Conservation (phyloP, 2,888 invertebrate genomes). For the Anthophora plumipes region DNA sequence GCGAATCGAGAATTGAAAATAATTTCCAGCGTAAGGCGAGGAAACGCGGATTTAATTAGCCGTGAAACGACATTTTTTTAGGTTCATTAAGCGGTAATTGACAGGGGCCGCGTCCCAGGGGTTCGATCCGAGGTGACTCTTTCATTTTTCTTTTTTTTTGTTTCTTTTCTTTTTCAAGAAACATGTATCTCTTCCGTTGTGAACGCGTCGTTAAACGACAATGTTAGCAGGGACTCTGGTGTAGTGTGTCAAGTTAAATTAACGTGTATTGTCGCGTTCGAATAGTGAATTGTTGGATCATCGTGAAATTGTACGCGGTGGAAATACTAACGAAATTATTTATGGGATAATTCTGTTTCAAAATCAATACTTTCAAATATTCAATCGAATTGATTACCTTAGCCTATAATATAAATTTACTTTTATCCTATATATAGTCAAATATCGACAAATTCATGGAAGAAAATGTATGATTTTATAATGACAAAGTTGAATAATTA, state of each 20-base stretch:
- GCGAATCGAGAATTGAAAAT: slow-evolving; percentile 46
- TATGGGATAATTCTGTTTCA: too few species aligned
- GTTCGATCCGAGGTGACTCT: not conserved
- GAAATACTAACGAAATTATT: too few species aligned
- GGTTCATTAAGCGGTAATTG: slow-evolving; percentile 43
- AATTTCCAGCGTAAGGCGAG: slow-evolving; percentile 25
- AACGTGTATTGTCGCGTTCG: too few species aligned
- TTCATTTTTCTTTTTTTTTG: not conserved
- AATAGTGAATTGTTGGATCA: not conserved
- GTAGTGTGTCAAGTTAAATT: slow-evolving; percentile 7
- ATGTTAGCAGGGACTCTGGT: not conserved
- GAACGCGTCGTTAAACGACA: not conserved
- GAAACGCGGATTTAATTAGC: slow-evolving; percentile 46
- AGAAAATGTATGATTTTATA: too few species aligned
- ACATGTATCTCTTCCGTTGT: slow-evolving; percentile 11
- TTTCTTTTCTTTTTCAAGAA: not conserved
- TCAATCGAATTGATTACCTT: too few species aligned
- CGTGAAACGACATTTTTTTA: slow-evolving; percentile 39
- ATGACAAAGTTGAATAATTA: too few species aligned
- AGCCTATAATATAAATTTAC: too few species aligned
- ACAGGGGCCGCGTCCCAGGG: slow-evolving; percentile 8
- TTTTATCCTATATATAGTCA: too few species aligned
- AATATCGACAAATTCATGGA: too few species aligned
- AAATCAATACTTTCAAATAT: too few species aligned
- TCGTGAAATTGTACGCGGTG: not conserved